Evolutionary conservation across 2,888 invertebrate genomes (phyloP).

Genomic region (Caenorhabditis drosophilae): DNA sequence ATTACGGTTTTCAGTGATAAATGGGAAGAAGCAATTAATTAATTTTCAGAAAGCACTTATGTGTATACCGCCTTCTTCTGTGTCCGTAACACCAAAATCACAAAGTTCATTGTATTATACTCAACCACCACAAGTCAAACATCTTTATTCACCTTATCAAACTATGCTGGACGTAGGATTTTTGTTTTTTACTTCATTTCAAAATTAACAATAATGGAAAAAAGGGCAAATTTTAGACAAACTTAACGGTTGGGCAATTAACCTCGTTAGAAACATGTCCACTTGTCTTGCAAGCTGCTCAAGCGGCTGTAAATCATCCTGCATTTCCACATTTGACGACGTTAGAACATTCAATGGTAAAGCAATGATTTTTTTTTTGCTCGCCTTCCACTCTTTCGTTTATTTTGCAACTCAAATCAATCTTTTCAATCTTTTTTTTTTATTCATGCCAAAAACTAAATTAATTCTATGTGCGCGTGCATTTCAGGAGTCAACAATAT

Average conservation of each 20-base stretch:
- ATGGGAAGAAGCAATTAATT: too few species aligned
- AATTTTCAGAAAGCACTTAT: constrained; percentile 34
- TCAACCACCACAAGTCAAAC: constrained; percentile 22
- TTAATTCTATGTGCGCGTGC: not conserved
- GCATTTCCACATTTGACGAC: constrained; percentile 27
- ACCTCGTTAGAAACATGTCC: constrained; percentile 32
- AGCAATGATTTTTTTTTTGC: too few species aligned
- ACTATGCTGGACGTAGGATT: not conserved
- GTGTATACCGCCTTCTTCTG: constrained; percentile 14
- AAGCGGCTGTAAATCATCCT: too few species aligned
- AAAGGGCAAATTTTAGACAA: not conserved
- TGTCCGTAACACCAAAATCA: constrained; percentile 9
- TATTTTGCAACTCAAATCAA: too few species aligned
- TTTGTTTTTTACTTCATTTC: constrained; percentile 1
- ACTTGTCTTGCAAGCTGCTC: constrained; percentile 28
- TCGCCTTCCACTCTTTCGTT: constrained; percentile 11
- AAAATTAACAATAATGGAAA: too few species aligned
- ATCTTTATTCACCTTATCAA: constrained; percentile 21
- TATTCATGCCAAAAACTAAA: not conserved
- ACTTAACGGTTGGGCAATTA: not conserved
- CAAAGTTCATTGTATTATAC: constrained; percentile 18
- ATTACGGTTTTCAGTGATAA: constrained; percentile 1
- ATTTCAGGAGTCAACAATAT: constrained; percentile 77
- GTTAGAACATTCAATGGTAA: constrained; percentile 25
- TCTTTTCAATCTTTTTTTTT: constrained; percentile 2